Evolutionary conservation across 2,113 vertebrate species (phyloP).

Genomic region (Tylochromis polylepis): DNA sequence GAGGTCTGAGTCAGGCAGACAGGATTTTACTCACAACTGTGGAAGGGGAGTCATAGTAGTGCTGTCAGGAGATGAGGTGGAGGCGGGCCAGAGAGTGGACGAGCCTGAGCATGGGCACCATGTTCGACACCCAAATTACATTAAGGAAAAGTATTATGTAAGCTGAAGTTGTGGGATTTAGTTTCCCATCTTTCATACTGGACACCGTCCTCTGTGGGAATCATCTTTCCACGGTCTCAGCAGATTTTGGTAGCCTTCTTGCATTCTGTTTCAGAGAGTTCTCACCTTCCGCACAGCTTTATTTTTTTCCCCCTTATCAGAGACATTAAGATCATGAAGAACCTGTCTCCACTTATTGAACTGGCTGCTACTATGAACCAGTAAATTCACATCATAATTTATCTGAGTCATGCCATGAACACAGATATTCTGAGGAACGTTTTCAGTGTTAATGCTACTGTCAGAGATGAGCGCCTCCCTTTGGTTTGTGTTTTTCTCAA

Average conservation of each 20-base stretch:
- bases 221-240: background rate
- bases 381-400: rapidly evolving
- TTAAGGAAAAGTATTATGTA: background rate
- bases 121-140: background rate
- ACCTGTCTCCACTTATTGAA: background rate
- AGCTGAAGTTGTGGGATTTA: background rate
- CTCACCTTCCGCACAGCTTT: rapidly evolving
- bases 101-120: background rate
- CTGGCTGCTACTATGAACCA: rapidly evolving
- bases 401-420: background rate
- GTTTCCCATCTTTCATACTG: background rate
- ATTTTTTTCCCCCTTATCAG: background rate
- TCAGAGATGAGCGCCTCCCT: background rate
- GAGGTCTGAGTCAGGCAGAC: background rate
- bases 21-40: no score
- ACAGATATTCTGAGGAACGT: background rate
- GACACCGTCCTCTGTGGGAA: background rate
- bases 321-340: background rate
- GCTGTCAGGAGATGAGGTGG: rapidly evolving
- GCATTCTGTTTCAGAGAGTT: background rate
- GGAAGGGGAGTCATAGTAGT: background rate
- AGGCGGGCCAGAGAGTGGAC: background rate
- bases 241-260: background rate
- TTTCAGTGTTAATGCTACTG: rapidly evolving
- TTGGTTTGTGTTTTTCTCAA: background rate